Base-by-base conservation (phyloP, 1,140 invertebrate genomes). In the Phymorhynchus buccinoides region DNA sequence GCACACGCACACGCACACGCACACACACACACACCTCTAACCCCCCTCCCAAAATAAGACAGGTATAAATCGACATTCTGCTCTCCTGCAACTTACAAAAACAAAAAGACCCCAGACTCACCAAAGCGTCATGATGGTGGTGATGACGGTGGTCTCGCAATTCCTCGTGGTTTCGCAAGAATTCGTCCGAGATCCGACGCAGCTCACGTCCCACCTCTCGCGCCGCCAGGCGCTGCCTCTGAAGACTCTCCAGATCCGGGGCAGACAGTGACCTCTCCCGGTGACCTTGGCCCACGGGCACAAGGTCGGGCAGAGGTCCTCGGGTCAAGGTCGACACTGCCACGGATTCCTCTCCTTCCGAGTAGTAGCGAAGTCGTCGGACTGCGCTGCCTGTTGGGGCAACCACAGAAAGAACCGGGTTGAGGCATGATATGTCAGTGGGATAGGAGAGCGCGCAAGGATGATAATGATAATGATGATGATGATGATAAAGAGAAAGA, bases 251-350 rank as follows among this genome's bases (percentile, higher is more conserved):
- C 18, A 89, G 86, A 41, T 88, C 87, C 9, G 88, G 88, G 14
- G 88, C 85, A n/a, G 88, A 89, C n/a, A 89, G 78, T 1, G 87
- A 88, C 30, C 88, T 73, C 80, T 89, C 88, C 42, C 88, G 22
- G 27, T 41, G 56, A 27, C 79, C 77, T 9, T 71, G 80, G 16
- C 41, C 62, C 41, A 83, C 71, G 48, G 86, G 87, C 39, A 89
- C 84, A 3, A 89, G 75, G 83, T 89, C 88, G n/a, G 88, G 88
- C 41, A 89, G 85, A 14, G 87, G 86, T 32, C 86, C 86, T 35
- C 41, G 39, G 27, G 66, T 41, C 41, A 83, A 16, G 22, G 66
- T n/a, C 16, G 62, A 83, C 39, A 71, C 37, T 1, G 27, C 41
- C 18, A 44, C 81, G 0, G 81, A 52, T 52, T 86, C 86, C 32